Evolutionary conservation across 2,113 vertebrate species (phyloP).

Genomic region (Syrrhaptes paradoxus): DNA sequence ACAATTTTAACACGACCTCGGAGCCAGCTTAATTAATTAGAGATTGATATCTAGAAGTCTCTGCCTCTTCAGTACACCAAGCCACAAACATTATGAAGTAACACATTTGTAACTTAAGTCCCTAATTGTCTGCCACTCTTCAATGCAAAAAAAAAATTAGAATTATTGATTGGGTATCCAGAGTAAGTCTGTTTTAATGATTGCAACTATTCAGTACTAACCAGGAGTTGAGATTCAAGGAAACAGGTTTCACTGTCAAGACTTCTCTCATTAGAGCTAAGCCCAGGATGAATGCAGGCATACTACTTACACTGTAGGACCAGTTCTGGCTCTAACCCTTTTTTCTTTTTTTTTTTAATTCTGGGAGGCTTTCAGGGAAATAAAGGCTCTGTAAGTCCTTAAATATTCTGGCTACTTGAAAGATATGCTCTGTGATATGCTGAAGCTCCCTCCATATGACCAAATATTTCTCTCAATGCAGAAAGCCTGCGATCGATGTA

Average conservation of each 20-base stretch:
- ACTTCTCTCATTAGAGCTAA: not conserved
- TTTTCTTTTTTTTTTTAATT: not conserved
- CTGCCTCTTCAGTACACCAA: not conserved
- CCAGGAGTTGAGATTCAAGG: not conserved
- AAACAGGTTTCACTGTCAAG: not conserved
- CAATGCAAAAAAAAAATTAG: not conserved
- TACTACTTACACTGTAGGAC: not conserved
- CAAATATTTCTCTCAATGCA: not conserved
- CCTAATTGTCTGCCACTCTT: not conserved
- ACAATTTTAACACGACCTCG: not conserved
- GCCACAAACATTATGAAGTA: not conserved
- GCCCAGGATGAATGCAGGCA: not conserved
- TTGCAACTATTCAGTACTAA: not conserved
- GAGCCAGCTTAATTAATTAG: constrained; percentile 18
- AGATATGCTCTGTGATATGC: not conserved
- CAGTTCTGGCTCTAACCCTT: not conserved
- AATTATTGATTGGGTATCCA: not conserved
- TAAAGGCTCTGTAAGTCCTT: not conserved
- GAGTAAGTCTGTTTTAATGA: not conserved
- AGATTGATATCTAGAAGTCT: not conserved
- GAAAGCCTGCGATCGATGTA: not conserved
- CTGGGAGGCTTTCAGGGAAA: not conserved
- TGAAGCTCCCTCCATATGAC: not conserved
- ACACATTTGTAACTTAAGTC: not conserved
- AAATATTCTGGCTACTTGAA: not conserved